Conservation (phyloP, 1,140 invertebrate genomes). For the Atopsyche davidsoni region DNA sequence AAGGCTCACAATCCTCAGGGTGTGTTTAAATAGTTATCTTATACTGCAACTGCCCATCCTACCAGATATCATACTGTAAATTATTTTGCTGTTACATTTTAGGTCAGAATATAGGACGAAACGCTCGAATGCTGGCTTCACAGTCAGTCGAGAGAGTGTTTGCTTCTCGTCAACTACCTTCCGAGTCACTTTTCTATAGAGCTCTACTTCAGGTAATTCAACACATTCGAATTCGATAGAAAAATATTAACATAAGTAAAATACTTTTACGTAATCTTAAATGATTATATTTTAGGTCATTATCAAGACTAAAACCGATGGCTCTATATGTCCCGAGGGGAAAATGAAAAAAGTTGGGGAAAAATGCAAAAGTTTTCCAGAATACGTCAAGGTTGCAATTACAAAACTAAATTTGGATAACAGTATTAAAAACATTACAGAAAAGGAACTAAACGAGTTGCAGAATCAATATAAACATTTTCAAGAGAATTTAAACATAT, state of each 20-base stretch:
- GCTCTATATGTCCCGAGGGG: constrained; percentile 35
- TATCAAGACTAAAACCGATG: constrained; percentile 44
- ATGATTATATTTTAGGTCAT: constrained; percentile 35
- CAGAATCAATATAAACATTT: constrained; percentile 42
- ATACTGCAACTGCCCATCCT: too few species aligned
- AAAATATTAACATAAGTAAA: constrained; percentile 32
- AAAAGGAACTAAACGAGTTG: constrained; percentile 45
- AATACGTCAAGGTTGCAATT: constrained; percentile 61
- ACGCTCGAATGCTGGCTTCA: constrained; percentile 76
- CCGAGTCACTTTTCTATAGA: constrained; percentile 63
- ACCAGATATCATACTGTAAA: too few species aligned
- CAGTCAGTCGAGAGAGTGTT: constrained; percentile 66
- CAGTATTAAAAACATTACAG: constrained; percentile 42
- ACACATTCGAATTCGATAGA: constrained; percentile 13
- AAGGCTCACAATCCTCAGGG: too few species aligned
- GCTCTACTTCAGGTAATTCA: constrained; percentile 63
- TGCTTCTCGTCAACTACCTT: constrained; percentile 50
- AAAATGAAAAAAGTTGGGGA: constrained; percentile 43
- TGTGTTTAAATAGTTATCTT: too few species aligned
- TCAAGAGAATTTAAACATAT: constrained; percentile 65
- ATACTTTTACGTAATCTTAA: constrained; percentile 35
- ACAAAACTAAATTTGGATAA: constrained; percentile 45
- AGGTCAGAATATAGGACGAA: constrained; percentile 55
- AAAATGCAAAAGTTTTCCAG: constrained; percentile 53
- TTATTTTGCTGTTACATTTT: constrained; percentile 5